These are phyloP conservation scores for Scotopteryx bipunctaria DNA, from an alignment of 2,888 invertebrate species.

Conservation along the genomic window DNA sequence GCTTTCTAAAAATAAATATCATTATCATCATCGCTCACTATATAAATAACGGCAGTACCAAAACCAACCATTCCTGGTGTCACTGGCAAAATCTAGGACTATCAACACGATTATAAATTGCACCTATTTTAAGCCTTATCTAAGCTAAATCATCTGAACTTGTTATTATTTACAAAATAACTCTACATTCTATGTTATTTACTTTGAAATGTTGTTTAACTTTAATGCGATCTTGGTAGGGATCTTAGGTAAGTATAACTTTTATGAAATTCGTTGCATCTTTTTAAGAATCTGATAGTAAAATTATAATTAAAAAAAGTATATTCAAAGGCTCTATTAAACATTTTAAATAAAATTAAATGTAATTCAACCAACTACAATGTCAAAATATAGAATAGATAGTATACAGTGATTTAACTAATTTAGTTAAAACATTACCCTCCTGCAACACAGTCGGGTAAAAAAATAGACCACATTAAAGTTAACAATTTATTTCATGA, in stretches of 20 bases:
- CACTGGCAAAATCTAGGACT: constrained; percentile 30
- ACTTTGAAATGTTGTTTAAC: constrained; percentile 26
- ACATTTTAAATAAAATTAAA: constrained; percentile 13
- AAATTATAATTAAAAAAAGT: background rate
- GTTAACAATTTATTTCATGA: constrained; percentile 8
- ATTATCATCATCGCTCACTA: constrained; percentile 44
- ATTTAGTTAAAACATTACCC: too few relatives aligned
- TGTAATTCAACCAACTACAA: too few relatives aligned
- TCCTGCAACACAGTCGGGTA: too few relatives aligned
- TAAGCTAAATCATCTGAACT: constrained; percentile 45
- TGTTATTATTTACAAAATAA: constrained; percentile 48
- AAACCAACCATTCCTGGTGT: constrained; percentile 27
- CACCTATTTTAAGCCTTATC: constrained; percentile 42
- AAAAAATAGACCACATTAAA: constrained; percentile 40
- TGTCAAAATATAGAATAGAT: too few relatives aligned
- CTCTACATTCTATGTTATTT: constrained; percentile 34
- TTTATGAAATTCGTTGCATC: constrained; percentile 25
- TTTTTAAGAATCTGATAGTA: background rate
- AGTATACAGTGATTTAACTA: too few relatives aligned
- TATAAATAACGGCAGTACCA: constrained; percentile 58
- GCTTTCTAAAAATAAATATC: constrained; percentile 52
- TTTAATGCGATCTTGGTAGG: constrained; percentile 33
- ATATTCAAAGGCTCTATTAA: background rate
- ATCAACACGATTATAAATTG: constrained; percentile 27
- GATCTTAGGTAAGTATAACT: background rate